Percentiles rank a stretch among this genome's conserved stretches.
Conservation (phyloP, 2,113 vertebrate genomes). For the Xiphias gladius region DNA sequence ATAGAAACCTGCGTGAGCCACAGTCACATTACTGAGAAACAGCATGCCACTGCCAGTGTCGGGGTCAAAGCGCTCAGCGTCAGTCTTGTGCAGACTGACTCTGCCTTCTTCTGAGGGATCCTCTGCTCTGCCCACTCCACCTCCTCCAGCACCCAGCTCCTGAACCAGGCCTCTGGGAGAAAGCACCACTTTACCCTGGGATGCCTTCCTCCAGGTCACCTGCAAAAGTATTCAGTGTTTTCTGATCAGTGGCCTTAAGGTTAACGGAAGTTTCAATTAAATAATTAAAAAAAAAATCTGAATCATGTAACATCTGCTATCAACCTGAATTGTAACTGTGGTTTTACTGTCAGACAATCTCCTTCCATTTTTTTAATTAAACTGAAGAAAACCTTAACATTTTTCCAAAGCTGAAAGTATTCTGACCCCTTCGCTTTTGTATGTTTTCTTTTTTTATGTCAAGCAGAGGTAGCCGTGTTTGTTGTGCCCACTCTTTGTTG, state of each 20-base stretch:
- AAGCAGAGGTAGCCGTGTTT: too few relatives aligned
- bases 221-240: constrained; percentile 38
- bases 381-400: too few relatives aligned
- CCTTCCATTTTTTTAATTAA: too few relatives aligned
- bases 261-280: background rate
- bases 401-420: too few relatives aligned
- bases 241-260: background rate
- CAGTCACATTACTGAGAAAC: constrained; percentile 90
- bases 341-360: too few relatives aligned
- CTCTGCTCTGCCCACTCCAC: constrained; percentile 46
- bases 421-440: too few relatives aligned
- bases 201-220: constrained; percentile 91
- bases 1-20: constrained; percentile 90
- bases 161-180: constrained; percentile 81
- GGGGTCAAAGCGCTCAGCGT: constrained; percentile 81
- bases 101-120: constrained; percentile 57
- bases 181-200: constrained; percentile 79
- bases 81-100: constrained; percentile 64
- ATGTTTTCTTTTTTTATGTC: too few relatives aligned
- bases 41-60: constrained; percentile 92
- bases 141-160: constrained; percentile 73
- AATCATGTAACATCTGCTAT: background rate
- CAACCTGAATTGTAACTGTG: too few relatives aligned
- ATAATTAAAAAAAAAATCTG: background rate
- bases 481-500: too few relatives aligned